Percentiles rank a stretch among this genome's conserved stretches.
Evolutionary conservation across 2,888 invertebrate genomes (phyloP).

Genomic region (Folsomia manolachei): DNA sequence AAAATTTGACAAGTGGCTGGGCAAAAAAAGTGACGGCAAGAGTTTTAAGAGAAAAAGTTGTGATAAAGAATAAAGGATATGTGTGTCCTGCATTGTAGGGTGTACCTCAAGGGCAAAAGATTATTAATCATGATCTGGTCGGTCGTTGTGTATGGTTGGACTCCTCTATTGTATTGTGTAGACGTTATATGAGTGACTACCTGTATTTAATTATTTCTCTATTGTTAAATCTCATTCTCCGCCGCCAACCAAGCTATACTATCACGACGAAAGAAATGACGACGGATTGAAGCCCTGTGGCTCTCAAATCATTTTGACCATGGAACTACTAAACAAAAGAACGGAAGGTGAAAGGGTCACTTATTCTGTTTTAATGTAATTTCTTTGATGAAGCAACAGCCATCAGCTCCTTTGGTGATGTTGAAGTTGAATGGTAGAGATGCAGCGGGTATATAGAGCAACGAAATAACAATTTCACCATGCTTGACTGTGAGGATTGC

Average conservation of each 20-base stretch:
- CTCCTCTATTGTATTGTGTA: constrained; percentile 17
- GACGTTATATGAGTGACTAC: constrained; percentile 35
- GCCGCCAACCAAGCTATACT: constrained; percentile 14
- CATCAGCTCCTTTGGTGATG: constrained; percentile 20
- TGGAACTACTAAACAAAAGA: constrained; percentile 25
- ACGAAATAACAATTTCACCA: too few relatives aligned
- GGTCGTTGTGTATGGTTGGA: constrained; percentile 9
- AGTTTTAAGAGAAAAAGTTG: constrained; percentile 2
- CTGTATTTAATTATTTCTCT: constrained; percentile 49
- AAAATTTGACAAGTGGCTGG: background rate
- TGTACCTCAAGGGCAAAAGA: constrained; percentile 32
- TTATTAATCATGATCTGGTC: constrained; percentile 32
- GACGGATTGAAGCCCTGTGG: constrained; percentile 22
- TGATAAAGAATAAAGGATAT: background rate
- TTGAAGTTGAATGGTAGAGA: background rate
- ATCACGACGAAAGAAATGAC: background rate
- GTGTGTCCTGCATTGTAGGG: constrained; percentile 6
- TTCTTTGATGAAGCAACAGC: constrained; percentile 21
- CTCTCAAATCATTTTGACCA: constrained; percentile 24
- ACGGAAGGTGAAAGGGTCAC: constrained; percentile 21
- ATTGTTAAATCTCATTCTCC: constrained; percentile 39
- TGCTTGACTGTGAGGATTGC: background rate
- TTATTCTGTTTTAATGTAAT: constrained; percentile 25
- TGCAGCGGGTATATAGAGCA: background rate
- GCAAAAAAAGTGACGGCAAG: background rate